Evolutionary conservation across 2,888 invertebrate species (phyloP).

Genomic region (Drosophila neonasuta): DNA sequence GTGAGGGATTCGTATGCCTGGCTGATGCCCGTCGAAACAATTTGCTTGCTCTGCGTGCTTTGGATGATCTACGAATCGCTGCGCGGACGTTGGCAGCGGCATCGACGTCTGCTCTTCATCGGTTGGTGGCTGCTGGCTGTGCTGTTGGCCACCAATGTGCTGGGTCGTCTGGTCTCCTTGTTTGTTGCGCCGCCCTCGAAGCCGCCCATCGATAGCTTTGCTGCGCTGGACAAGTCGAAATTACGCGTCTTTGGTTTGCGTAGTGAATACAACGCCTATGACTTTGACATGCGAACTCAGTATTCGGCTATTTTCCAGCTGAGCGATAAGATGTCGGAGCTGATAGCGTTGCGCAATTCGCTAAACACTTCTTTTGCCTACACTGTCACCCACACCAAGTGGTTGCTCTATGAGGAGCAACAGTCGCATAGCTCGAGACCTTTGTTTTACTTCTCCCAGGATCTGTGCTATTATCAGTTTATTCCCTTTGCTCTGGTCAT

Average conservation of each 20-base stretch:
- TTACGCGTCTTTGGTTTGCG: slow-evolving; percentile 43
- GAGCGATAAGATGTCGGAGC: slow-evolving; percentile 9
- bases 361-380: slow-evolving; percentile 60
- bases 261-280: slow-evolving; percentile 44
- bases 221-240: slow-evolving; percentile 28
- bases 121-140: slow-evolving; percentile 47
- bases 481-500: slow-evolving; percentile 49
- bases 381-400: slow-evolving; percentile 54
- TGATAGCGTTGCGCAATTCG: slow-evolving; percentile 43
- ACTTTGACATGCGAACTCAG: slow-evolving; percentile 53
- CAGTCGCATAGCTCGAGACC: slow-evolving; percentile 41
- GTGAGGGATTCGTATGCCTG: slow-evolving; percentile 20
- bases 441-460: slow-evolving; percentile 50
- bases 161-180: slow-evolving; percentile 40
- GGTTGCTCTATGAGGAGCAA: slow-evolving; percentile 58
- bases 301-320: slow-evolving; percentile 49
- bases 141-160: slow-evolving; percentile 39
- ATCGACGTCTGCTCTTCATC: slow-evolving; percentile 36
- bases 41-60: slow-evolving; percentile 22
- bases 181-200: slow-evolving; percentile 43
- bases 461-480: slow-evolving; percentile 46
- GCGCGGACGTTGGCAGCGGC: slow-evolving; percentile 25
- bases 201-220: slow-evolving; percentile 34
- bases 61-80: slow-evolving; percentile 23
- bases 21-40: slow-evolving; percentile 15